Evolutionary conservation across 2,888 invertebrate species (phyloP).

Genomic region (Bellardia pandia): DNA sequence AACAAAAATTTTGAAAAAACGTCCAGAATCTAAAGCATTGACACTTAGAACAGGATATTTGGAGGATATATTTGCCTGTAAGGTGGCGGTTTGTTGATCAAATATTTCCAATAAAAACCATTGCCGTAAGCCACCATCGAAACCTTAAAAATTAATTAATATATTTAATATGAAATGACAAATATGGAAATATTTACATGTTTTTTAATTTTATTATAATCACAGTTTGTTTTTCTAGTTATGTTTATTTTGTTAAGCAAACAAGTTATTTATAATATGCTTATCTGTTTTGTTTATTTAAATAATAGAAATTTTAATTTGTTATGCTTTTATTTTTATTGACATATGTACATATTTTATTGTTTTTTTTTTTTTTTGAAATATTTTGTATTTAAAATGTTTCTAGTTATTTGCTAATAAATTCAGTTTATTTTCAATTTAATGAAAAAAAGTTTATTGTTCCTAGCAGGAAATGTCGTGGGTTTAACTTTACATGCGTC

Average conservation of each 20-base stretch:
- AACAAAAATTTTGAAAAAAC: slow-evolving; percentile 90
- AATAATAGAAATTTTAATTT: slow-evolving; percentile 21
- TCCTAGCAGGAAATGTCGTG: background rate
- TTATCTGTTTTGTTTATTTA: slow-evolving; percentile 5
- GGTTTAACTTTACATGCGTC: background rate
- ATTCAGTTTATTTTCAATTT: background rate
- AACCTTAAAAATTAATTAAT: slow-evolving; percentile 83
- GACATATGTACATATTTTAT: slow-evolving; percentile 2
- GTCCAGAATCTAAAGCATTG: slow-evolving; percentile 91
- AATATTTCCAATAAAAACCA: slow-evolving; percentile 90
- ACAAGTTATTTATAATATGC: slow-evolving; percentile 1
- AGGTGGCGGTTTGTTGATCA: slow-evolving; percentile 87
- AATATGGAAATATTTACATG: background rate
- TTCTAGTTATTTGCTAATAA: background rate
- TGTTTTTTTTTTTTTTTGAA: background rate
- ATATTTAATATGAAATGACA: background rate
- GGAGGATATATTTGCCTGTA: slow-evolving; percentile 89
- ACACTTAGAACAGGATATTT: slow-evolving; percentile 90
- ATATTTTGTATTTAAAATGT: background rate
- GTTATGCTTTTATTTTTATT: background rate
- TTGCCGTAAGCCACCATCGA: slow-evolving; percentile 91
- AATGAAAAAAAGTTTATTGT: background rate
- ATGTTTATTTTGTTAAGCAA: background rate
- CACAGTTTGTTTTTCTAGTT: background rate
- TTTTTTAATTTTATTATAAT: slow-evolving; percentile 8